A percentile compares a stretch with the other conserved stretches of the same genome.
Evolutionary conservation across 2,888 invertebrate species (phyloP).

Genomic region (Girardia tigrina): DNA sequence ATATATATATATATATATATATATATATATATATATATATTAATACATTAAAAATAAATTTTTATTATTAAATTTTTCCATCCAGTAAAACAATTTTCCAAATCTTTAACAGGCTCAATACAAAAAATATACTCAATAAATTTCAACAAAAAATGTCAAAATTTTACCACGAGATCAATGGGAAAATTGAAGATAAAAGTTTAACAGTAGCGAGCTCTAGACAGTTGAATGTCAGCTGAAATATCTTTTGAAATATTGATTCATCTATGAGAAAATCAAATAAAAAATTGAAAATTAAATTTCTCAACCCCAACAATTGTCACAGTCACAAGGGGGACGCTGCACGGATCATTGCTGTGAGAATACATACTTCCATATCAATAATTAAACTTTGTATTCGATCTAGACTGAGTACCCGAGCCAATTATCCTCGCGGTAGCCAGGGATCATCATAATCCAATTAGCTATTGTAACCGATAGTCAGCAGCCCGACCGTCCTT

Average conservation of each 20-base stretch:
- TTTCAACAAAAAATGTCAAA: not conserved
- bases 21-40: not conserved
- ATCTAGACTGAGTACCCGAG: not conserved
- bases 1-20: not conserved
- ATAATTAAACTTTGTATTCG: constrained; percentile 11
- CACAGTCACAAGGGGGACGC: not conserved
- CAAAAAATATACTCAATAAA: not conserved
- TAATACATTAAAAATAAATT: not conserved
- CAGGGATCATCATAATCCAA: constrained; percentile 23
- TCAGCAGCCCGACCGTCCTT: not conserved
- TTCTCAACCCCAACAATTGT: constrained; percentile 23
- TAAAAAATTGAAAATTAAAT: constrained; percentile 19
- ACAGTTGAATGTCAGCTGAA: constrained; percentile 7
- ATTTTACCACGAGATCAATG: constrained; percentile 10
- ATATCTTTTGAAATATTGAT: constrained; percentile 23
- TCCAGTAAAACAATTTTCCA: not conserved
- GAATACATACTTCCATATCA: constrained; percentile 14
- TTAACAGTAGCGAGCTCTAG: not conserved
- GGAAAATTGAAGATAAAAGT: constrained; percentile 3
- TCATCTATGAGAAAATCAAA: constrained; percentile 17
- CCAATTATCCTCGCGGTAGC: constrained; percentile 5
- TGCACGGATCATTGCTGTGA: not conserved
- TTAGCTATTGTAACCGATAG: constrained; percentile 13
- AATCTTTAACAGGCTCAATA: too few species aligned
- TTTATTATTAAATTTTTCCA: not conserved